A percentile compares a stretch with the other conserved stretches of the same genome.
Evolutionary conservation across 1,140 invertebrate species (phyloP).

Genomic region (Rhagoletis pomonella): DNA sequence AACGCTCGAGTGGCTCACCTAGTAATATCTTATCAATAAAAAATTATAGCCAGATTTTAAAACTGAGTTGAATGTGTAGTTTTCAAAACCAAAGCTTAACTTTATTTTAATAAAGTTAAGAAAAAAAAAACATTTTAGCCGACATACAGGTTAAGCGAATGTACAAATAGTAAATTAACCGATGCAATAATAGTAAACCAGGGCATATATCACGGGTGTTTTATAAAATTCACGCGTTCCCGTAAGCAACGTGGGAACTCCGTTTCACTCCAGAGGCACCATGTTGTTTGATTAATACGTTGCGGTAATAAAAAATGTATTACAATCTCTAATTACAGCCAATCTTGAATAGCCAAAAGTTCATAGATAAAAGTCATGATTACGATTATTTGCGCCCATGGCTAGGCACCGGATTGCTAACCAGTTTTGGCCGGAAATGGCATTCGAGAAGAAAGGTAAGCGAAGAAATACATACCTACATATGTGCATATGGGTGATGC

Average conservation of each 20-base stretch:
- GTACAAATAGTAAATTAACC: no score
- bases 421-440: conserved; percentile 77
- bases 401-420: conserved; percentile 86
- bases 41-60: no score
- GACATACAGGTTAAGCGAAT: no score
- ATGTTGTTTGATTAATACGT: not conserved
- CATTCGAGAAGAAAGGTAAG: conserved; percentile 73
- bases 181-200: no score
- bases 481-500: not conserved
- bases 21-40: no score
- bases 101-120: no score
- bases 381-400: conserved; percentile 86
- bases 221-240: no score
- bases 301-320: conserved; percentile 52
- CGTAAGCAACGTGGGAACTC: not conserved
- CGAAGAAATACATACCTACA: conserved; percentile 26
- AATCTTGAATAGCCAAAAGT: conserved; percentile 82
- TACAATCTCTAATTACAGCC: conserved; percentile 73
- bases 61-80: no score
- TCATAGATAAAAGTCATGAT: conserved; percentile 83
- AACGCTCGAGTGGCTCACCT: no score
- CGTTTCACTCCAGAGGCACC: not conserved
- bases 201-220: no score
- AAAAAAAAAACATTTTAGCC: no score
- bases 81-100: no score